Conservation (phyloP, 2,113 vertebrate species). For the Mesembrinibis cayennensis region DNA sequence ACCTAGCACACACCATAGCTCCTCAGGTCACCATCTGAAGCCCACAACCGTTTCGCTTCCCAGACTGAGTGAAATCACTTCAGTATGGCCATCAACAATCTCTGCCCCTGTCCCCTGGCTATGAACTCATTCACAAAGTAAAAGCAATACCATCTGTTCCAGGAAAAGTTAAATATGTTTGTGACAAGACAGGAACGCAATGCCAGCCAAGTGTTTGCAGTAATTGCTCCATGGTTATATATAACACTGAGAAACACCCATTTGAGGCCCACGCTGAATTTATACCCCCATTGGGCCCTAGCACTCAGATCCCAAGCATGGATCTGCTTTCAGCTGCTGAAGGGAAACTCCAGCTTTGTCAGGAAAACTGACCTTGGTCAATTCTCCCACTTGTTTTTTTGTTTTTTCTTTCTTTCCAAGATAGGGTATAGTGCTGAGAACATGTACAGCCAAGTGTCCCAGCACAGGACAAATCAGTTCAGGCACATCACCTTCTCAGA, state of each 20-base stretch:
- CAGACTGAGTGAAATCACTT: neutral
- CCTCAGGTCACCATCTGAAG: neutral
- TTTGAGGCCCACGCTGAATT: constrained; percentile 4
- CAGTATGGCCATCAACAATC: neutral
- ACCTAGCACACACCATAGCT: neutral
- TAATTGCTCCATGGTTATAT: constrained; percentile 36
- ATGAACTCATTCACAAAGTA: neutral
- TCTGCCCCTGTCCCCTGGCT: neutral
- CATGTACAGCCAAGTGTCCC: neutral
- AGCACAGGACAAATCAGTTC: neutral
- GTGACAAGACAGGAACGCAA: constrained; percentile 23
- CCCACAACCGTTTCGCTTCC: neutral
- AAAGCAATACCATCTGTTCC: constrained; percentile 43
- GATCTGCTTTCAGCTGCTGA: constrained; percentile 26
- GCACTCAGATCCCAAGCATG: neutral
- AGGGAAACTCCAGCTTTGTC: constrained; percentile 16
- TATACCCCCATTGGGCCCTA: neutral
- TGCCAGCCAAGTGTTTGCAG: constrained; percentile 35
- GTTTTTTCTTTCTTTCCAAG: neutral
- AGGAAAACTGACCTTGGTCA: neutral
- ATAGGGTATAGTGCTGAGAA: neutral
- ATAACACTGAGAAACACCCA: constrained; percentile 32
- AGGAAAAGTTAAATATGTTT: constrained; percentile 44
- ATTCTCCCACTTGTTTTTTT: neutral
- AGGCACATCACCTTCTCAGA: neutral